phyloP scores from a whole-genome alignment of 2,888 invertebrate species.

The Epistrophe eligans region DNA sequence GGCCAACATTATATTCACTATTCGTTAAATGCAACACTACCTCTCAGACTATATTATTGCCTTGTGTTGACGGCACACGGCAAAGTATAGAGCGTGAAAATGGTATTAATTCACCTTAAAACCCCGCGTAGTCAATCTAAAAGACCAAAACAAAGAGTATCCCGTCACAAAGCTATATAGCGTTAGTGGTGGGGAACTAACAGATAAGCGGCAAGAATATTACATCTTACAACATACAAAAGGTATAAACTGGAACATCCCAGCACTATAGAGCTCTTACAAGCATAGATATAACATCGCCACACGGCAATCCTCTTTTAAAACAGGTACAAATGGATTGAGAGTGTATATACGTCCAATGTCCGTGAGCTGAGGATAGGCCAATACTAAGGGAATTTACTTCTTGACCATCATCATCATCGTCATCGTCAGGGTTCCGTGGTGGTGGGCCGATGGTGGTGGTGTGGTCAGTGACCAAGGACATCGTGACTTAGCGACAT shows the following conservation, averaged over 20 bases:
- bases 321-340: conserved; percentile 58
- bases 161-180: conserved; percentile 1
- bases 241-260: conserved; percentile 66
- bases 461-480: conserved; percentile 75
- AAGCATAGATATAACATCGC: neutral
- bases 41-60: neutral
- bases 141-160: conserved; percentile 53
- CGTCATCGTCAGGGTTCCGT: neutral
- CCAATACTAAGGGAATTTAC: conserved; percentile 37
- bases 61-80: conserved; percentile 14
- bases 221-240: conserved; percentile 47
- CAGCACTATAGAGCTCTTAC: conserved; percentile 8
- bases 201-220: conserved; percentile 53
- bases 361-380: conserved; percentile 12
- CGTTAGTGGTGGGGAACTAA: conserved; percentile 20
- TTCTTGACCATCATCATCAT: conserved; percentile 32
- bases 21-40: neutral
- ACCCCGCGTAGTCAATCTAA: conserved; percentile 24
- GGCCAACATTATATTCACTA: no score
- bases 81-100: conserved; percentile 42
- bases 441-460: neutral
- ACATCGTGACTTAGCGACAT: conserved; percentile 76
- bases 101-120: conserved; percentile 61
- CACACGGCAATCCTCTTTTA: conserved; percentile 34
- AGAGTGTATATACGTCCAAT: conserved; percentile 6